Percentiles rank a stretch among this genome's conserved stretches.
Conservation (phyloP, 2,797 vertebrate species). For the Arctocebus calabarensis region DNA sequence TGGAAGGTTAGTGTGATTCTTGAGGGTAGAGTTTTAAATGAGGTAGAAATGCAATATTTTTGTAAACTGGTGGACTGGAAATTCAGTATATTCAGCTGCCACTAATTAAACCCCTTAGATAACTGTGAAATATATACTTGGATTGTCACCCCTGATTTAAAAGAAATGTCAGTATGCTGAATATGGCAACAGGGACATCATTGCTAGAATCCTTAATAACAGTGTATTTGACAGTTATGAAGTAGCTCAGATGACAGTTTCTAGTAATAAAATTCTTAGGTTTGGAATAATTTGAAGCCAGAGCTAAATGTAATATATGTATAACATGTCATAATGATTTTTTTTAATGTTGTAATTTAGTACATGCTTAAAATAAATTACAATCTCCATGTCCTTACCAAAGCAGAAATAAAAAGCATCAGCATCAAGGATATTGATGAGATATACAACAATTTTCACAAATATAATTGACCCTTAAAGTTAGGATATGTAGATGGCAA, state of each 20-base stretch:
- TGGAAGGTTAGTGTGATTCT: background rate
- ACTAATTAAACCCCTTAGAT: constrained; percentile 11
- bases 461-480: background rate
- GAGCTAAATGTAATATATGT: background rate
- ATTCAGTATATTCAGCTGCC: background rate
- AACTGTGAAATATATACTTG: background rate
- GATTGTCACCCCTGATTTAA: constrained; percentile 43
- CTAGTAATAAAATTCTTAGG: background rate
- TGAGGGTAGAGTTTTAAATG: background rate
- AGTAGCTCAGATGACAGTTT: background rate
- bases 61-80: background rate
- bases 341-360: background rate
- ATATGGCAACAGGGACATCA: background rate
- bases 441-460: background rate
- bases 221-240: constrained; percentile 13
- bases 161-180: constrained; percentile 25
- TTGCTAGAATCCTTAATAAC: background rate
- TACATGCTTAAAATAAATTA: background rate
- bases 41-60: background rate
- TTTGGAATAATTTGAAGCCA: constrained; percentile 14
- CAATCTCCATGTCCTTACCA: background rate
- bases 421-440: background rate
- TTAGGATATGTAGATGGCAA: constrained; percentile 32
- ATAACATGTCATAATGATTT: background rate
- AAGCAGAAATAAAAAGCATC: background rate